Percentiles rank a stretch among this genome's conserved stretches.
Conservation (phyloP, 2,797 vertebrate species). For the Sebastes taczanowskii region DNA sequence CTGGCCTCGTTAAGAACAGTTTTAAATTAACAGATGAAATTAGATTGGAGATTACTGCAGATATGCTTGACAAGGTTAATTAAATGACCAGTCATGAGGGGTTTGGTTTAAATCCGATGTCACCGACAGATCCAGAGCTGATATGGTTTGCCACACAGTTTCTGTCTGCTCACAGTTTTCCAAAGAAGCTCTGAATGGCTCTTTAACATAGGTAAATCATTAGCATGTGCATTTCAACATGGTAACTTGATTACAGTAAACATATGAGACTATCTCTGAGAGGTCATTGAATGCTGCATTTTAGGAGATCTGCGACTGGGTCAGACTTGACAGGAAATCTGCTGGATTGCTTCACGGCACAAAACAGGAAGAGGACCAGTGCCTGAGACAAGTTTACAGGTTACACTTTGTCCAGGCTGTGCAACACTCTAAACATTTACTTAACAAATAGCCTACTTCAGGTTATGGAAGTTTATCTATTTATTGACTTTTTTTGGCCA, state of each 20-base stretch:
- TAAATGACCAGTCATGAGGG: conserved; percentile 72
- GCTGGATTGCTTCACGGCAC: neutral
- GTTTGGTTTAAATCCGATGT: conserved; percentile 46
- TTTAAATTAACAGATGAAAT: conserved; percentile 81
- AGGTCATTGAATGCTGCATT: neutral
- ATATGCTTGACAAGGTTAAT: conserved; percentile 77
- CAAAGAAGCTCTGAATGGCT: neutral
- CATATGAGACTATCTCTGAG: neutral
- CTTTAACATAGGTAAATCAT: neutral
- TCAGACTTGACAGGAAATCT: neutral
- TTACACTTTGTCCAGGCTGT: neutral
- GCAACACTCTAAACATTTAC: neutral
- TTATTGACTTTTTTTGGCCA: neutral
- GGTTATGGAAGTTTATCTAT: neutral
- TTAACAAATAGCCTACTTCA: neutral
- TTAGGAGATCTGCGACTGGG: neutral
- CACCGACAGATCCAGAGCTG: conserved; percentile 43
- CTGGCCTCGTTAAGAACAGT: conserved; percentile 66
- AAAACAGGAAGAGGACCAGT: neutral
- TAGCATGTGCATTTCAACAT: neutral
- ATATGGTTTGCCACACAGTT: conserved; percentile 5
- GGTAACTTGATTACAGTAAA: neutral
- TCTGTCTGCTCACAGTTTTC: neutral
- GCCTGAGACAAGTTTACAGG: neutral
- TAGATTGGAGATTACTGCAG: conserved; percentile 69